These are phyloP conservation scores for Aurelia coerulea DNA, from an alignment of 30 jellyfish, hydroid and myxozoan species.

Conservation along the genomic window DNA sequence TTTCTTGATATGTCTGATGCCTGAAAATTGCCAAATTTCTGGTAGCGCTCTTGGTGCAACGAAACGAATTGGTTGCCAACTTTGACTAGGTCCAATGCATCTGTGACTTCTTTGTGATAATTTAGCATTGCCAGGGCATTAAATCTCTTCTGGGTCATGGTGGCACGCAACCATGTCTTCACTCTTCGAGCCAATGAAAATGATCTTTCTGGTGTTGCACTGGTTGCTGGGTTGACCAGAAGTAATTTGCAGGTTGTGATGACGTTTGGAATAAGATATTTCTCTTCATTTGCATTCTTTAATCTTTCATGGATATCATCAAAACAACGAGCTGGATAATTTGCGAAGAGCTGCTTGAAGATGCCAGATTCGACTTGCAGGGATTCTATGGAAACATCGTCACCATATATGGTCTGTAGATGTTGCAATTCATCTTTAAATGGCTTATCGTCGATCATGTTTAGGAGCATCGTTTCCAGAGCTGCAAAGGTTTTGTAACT, in stretches of 20 bases:
- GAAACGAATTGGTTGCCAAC: too few relatives aligned
- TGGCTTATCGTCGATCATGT: slow-evolving; percentile 18
- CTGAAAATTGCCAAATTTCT: slow-evolving; percentile 9
- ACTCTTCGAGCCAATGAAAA: too few relatives aligned
- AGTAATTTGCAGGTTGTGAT: slow-evolving; percentile 19
- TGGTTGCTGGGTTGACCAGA: slow-evolving; percentile 55
- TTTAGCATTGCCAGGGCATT: slow-evolving; percentile 15
- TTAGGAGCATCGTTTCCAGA: slow-evolving; percentile 40
- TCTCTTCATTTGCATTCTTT: too few relatives aligned
- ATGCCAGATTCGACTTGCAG: slow-evolving; percentile 2
- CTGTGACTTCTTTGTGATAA: slow-evolving; percentile 28
- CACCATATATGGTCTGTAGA: not conserved
- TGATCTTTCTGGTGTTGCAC: slow-evolving; percentile 44
- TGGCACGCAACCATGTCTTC: too few relatives aligned
- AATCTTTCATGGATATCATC: too few relatives aligned
- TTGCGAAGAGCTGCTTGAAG: too few relatives aligned
- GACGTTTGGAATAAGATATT: too few relatives aligned
- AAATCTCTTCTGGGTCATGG: slow-evolving; percentile 27
- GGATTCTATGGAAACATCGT: slow-evolving; percentile 4
- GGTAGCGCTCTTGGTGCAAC: slow-evolving; percentile 16
- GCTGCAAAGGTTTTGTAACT: too few relatives aligned
- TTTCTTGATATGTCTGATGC: slow-evolving; percentile 10
- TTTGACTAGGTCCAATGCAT: slow-evolving; percentile 11
- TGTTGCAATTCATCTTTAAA: slow-evolving; percentile 8
- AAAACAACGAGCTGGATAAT: too few relatives aligned